phyloP scores from a whole-genome alignment of 2,797 vertebrate genomes.

The Cephalopachus bancanus region DNA sequence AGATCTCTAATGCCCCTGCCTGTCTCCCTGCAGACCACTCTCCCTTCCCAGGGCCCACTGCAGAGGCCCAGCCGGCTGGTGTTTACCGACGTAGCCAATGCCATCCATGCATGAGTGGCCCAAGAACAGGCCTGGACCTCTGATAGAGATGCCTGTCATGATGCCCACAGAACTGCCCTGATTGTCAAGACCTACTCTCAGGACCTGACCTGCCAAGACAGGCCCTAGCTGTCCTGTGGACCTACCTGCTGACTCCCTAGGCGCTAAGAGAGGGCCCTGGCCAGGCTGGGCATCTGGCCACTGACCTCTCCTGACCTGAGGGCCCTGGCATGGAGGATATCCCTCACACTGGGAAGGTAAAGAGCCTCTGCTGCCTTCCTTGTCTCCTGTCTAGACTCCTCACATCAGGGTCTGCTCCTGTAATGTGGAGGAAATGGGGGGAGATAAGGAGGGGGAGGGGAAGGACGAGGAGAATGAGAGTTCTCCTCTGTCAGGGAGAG shows the following conservation, averaged over 20 bases:
- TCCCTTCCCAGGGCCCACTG: conserved; percentile 93
- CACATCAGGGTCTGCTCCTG: neutral
- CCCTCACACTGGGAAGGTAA: neutral
- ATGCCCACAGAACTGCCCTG: neutral
- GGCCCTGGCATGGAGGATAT: neutral
- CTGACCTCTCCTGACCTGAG: neutral
- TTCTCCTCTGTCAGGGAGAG: neutral
- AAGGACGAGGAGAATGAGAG: neutral
- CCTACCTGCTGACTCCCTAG: neutral
- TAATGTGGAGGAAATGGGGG: neutral
- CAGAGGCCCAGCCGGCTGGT: conserved; percentile 98
- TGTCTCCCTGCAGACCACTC: conserved; percentile 91
- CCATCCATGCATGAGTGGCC: conserved; percentile 93
- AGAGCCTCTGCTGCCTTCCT: neutral
- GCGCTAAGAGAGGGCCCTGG: conserved; percentile 1
- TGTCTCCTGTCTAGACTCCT: neutral
- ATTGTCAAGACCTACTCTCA: conserved; percentile 58
- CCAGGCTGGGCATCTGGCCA: neutral
- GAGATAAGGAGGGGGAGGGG: neutral
- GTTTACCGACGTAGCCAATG: conserved; percentile 97
- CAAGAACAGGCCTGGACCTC: conserved; percentile 54
- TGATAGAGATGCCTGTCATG: neutral
- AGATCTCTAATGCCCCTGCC: conserved; percentile 37
- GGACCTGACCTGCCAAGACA: neutral
- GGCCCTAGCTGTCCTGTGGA: conserved; percentile 18